Base-by-base conservation (phyloP, 1,140 invertebrate genomes). In the Periplaneta americana region DNA sequence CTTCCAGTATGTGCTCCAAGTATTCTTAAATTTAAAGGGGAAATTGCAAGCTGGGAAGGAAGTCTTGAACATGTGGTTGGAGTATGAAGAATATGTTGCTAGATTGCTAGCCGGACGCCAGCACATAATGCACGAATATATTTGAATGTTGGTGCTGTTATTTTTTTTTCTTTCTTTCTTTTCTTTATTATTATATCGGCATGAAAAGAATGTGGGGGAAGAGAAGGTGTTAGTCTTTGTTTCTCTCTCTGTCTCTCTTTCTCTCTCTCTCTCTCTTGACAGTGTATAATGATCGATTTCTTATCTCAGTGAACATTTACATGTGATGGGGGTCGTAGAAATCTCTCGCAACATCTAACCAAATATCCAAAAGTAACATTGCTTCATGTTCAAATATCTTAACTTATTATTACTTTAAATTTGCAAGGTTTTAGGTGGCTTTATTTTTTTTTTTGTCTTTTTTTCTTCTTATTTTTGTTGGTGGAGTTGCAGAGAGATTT, bases 351-450 rank as follows among this genome's bases (percentile, higher is more conserved):
- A 28, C 48, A 28, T n/a, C 48, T 66, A 66, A 66, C 48, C 48
- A 66, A n/a, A 66, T 11, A 22, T 66, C 28, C 28, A 66, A 66
- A 66, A 66, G 11, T n/a, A 66, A n/a, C 48, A 66, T 66, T 11
- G n/a, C 48, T 66, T 66, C 22, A 66, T 66, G 48, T 66, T 66
- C 48, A n/a, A n/a, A 66, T 66, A 15, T 48, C 39, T 34, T 77
- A 78, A 78, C 76, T 78, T 78, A 78, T 76, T 76, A 76, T 78
- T 78, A 78, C 76, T 36, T 66, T 66, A 66, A n/a, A n/a, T 66
- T n/a, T n/a, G 36, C 76, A 36, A 39, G 76, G 76, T 78, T 78
- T 34, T 78, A 78, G 76, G 76, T 78, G 76, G 76, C 76, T 78
- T 34, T 36, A 8, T 78, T 32, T 77, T 37, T 78, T 33, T 75